phyloP scores from a whole-genome alignment of 2,797 vertebrate genomes.

The Rallus crepitans region DNA sequence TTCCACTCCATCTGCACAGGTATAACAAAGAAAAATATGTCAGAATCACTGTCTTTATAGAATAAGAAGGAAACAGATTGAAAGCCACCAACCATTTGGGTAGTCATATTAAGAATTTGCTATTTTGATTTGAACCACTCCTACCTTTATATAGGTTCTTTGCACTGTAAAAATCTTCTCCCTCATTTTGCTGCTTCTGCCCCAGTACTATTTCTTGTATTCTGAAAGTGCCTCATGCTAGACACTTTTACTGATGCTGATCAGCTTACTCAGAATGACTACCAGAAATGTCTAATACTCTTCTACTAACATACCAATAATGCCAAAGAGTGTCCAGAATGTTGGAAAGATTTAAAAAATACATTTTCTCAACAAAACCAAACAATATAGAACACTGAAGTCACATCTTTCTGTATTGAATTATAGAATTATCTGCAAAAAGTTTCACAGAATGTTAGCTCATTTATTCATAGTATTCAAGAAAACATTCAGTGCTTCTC shows the following conservation, averaged over 20 bases:
- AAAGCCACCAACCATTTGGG: not conserved
- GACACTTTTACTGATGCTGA: not conserved
- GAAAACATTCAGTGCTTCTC: not conserved
- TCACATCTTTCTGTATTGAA: not conserved
- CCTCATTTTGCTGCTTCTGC: not conserved
- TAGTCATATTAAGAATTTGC: not conserved
- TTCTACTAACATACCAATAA: not conserved
- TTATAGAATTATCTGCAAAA: not conserved
- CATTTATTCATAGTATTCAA: not conserved
- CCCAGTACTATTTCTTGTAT: not conserved
- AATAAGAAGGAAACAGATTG: not conserved
- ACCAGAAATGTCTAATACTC: not conserved
- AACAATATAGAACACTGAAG: not conserved
- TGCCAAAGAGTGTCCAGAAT: not conserved
- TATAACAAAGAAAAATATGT: not conserved
- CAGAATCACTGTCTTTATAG: not conserved
- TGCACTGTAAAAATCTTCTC: not conserved
- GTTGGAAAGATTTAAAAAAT: not conserved
- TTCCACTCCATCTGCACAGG: not conserved
- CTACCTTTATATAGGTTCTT: not conserved
- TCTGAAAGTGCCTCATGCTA: not conserved
- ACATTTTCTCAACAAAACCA: not conserved
- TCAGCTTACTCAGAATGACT: not conserved
- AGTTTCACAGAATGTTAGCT: not conserved
- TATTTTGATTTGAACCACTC: not conserved